Conservation (phyloP, 1,140 invertebrate genomes). For the Drosophila serrata region DNA sequence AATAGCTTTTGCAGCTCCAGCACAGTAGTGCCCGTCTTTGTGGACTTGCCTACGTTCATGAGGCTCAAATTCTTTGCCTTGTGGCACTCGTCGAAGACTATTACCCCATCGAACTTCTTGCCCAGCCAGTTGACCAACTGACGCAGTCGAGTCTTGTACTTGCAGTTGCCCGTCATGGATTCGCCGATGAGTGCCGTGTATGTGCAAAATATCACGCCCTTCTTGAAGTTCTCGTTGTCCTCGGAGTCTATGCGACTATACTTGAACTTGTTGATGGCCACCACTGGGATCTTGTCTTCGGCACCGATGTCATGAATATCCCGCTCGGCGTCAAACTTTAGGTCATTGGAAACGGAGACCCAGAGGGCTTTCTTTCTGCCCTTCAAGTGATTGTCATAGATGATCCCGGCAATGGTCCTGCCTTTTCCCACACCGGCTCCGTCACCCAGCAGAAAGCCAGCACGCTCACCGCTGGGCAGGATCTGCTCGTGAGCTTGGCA, state of each 20-base stretch:
- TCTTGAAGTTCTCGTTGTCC: conserved; percentile 96
- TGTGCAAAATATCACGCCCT: conserved; percentile 98
- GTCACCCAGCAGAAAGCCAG: conserved; percentile 98
- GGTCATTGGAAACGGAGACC: conserved; percentile 99
- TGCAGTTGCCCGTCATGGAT: conserved; percentile 93
- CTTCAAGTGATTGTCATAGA: conserved; percentile 98
- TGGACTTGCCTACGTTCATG: conserved; percentile 96
- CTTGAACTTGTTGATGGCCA: conserved; percentile 96
- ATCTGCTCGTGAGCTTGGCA: conserved; percentile 97
- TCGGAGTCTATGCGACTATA: conserved; percentile 97
- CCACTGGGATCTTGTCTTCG: conserved; percentile 88
- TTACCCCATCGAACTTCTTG: conserved; percentile 96
- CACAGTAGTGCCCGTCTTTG: conserved; percentile 95
- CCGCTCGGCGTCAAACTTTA: conserved; percentile 98
- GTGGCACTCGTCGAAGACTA: conserved; percentile 99
- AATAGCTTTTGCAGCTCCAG: conserved; percentile 97
- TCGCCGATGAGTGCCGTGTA: conserved; percentile 99
- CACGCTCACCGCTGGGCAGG: conserved; percentile 94
- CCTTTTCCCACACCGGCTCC: conserved; percentile 99
- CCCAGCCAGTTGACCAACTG: conserved; percentile 98
- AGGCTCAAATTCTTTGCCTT: conserved; percentile 99
- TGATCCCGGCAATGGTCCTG: conserved; percentile 98
- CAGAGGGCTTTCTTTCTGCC: conserved; percentile 97
- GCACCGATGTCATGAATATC: conserved; percentile 98
- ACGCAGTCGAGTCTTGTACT: conserved; percentile 97